Conservation (phyloP, 2,888 invertebrate genomes). For the Eucera pruinosa region DNA sequence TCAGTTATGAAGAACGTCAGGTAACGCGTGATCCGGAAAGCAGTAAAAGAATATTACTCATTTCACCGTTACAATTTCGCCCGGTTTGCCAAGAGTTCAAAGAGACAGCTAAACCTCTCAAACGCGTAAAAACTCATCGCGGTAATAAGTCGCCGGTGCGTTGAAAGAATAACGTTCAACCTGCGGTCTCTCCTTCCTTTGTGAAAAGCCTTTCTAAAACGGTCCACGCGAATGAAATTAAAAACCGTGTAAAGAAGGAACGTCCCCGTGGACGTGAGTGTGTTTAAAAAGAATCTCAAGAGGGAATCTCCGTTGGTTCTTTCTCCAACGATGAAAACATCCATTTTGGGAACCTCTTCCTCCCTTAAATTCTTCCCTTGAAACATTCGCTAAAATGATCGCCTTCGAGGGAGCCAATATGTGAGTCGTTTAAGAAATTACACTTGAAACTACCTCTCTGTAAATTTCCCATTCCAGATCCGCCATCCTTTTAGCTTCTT, state of each 20-base stretch:
- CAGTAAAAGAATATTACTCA: neutral
- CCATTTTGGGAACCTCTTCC: neutral
- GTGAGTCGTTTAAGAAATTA: conserved; percentile 30
- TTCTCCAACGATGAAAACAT: neutral
- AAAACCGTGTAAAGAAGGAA: conserved; percentile 1
- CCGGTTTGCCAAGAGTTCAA: neutral
- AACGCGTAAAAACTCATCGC: conserved; percentile 9
- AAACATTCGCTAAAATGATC: neutral
- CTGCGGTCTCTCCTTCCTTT: neutral
- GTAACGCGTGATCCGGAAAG: neutral
- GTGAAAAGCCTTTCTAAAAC: neutral
- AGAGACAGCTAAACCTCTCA: neutral
- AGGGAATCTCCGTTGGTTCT: conserved; percentile 1
- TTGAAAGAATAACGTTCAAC: conserved; percentile 7
- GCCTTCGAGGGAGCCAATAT: conserved; percentile 9
- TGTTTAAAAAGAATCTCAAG: conserved; percentile 6
- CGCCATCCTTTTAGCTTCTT: neutral
- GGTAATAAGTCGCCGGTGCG: neutral
- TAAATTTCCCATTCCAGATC: conserved; percentile 1
- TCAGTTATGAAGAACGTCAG: neutral
- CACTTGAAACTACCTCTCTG: conserved; percentile 20
- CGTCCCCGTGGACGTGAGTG: neutral
- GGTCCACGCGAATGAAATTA: conserved; percentile 9
- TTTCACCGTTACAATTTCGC: neutral
- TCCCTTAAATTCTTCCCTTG: neutral